Evolutionary conservation across 2,888 invertebrate species (phyloP).

Genomic region (Cryptus armator): DNA sequence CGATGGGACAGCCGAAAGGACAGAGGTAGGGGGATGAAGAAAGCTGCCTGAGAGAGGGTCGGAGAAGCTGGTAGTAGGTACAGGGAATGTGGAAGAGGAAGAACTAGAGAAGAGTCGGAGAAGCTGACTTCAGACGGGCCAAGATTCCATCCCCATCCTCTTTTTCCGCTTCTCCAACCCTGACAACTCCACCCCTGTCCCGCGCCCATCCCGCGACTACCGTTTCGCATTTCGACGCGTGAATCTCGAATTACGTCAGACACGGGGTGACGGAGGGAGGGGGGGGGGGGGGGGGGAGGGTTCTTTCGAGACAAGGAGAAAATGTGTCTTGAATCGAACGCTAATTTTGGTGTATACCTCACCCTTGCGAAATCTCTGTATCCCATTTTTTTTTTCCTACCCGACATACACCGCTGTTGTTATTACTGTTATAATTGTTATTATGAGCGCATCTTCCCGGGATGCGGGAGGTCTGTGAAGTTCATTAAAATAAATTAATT

Average conservation of each 20-base stretch:
- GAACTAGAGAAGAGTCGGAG: constrained; percentile 55
- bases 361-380: not conserved
- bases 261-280: not conserved
- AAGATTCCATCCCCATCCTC: constrained; percentile 64
- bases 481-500: constrained; percentile 41
- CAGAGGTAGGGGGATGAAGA: constrained; percentile 39
- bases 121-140: constrained; percentile 68
- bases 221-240: constrained; percentile 67
- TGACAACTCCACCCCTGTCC: constrained; percentile 51
- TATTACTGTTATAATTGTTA: constrained; percentile 21
- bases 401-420: not conserved
- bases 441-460: not conserved
- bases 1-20: constrained; percentile 52
- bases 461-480: not conserved
- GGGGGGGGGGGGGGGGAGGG: constrained; percentile 2
- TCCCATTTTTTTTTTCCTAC: constrained; percentile 4
- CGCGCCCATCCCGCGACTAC: constrained; percentile 41
- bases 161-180: constrained; percentile 59
- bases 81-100: constrained; percentile 30
- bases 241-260: constrained; percentile 68
- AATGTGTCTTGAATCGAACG: constrained; percentile 81
- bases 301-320: constrained; percentile 71
- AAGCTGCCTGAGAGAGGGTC: constrained; percentile 5
- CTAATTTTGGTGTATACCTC: constrained; percentile 75
- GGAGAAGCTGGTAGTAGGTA: not conserved